Evolutionary conservation across 2,888 invertebrate species (phyloP).

Genomic region (Plebejus argus): DNA sequence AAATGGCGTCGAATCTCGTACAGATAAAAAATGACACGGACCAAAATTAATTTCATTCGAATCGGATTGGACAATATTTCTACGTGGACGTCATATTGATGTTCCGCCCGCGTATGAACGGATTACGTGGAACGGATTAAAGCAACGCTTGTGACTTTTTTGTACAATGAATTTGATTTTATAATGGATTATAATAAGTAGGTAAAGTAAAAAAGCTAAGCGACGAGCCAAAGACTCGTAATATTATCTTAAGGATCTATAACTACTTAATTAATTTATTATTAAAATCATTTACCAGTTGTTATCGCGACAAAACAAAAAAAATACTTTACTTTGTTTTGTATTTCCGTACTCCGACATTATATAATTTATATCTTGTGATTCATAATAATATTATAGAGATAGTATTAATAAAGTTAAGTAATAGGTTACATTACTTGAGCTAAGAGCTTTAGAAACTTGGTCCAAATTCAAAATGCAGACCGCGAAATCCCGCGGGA

Average conservation of each 20-base stretch:
- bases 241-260: no score
- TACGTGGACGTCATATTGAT: slow-evolving; percentile 22
- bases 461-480: slow-evolving; percentile 5
- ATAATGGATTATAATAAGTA: neutral
- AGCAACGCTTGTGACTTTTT: neutral
- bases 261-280: no score
- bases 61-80: slow-evolving; percentile 22
- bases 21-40: slow-evolving; percentile 26
- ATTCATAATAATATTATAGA: no score
- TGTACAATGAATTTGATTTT: neutral
- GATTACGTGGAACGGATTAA: slow-evolving; percentile 5
- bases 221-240: no score
- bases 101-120: neutral
- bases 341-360: no score
- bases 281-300: no score
- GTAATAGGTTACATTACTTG: neutral
- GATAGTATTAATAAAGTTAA: neutral
- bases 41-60: slow-evolving; percentile 23
- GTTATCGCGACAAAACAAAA: no score
- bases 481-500: slow-evolving; percentile 26
- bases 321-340: no score
- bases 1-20: slow-evolving; percentile 14
- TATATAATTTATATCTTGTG: no score
- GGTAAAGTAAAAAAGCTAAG: no score
- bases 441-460: neutral